These are phyloP conservation scores for Colletes collaris DNA, from an alignment of 2,888 invertebrate species.

Conservation along the genomic window DNA sequence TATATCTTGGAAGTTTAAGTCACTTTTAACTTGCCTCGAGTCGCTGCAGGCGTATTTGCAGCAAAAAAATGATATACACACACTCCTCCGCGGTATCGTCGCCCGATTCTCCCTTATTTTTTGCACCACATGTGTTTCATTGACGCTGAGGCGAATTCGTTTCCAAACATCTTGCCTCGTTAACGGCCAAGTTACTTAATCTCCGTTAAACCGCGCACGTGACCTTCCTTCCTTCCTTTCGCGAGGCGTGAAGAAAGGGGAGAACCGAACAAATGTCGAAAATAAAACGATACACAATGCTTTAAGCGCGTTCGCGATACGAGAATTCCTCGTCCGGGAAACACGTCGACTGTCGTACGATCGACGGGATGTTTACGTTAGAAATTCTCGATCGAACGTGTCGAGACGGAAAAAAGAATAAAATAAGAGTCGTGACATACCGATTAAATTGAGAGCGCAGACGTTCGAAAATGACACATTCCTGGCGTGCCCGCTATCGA, in stretches of 20 bases:
- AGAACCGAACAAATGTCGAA: conserved; percentile 17
- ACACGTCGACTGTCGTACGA: conserved; percentile 9
- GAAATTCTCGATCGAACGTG: conserved; percentile 18
- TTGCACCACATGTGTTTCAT: conserved; percentile 54
- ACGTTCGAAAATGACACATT: conserved; percentile 24
- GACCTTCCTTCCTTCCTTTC: conserved; percentile 55
- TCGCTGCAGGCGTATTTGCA: conserved; percentile 47
- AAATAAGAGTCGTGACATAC: conserved; percentile 4
- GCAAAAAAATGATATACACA: conserved; percentile 34
- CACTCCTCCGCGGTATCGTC: conserved; percentile 27
- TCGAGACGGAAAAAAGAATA: not conserved
- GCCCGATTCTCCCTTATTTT: conserved; percentile 52
- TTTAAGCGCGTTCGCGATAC: not conserved
- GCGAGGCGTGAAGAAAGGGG: conserved; percentile 30
- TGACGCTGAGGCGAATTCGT: conserved; percentile 52
- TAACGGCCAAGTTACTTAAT: conserved; percentile 53
- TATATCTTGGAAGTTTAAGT: conserved; percentile 48
- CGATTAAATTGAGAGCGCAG: conserved; percentile 9
- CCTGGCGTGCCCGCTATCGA: not conserved
- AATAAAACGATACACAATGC: conserved; percentile 25
- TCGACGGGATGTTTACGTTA: conserved; percentile 23
- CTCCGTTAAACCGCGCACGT: conserved; percentile 52
- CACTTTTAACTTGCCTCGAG: conserved; percentile 47
- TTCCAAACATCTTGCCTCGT: conserved; percentile 52
- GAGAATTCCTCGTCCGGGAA: not conserved